A percentile compares a stretch with the other conserved stretches of the same genome.
Conservation (phyloP, 1,140 invertebrate species). For the Sminthurinus signatus region DNA sequence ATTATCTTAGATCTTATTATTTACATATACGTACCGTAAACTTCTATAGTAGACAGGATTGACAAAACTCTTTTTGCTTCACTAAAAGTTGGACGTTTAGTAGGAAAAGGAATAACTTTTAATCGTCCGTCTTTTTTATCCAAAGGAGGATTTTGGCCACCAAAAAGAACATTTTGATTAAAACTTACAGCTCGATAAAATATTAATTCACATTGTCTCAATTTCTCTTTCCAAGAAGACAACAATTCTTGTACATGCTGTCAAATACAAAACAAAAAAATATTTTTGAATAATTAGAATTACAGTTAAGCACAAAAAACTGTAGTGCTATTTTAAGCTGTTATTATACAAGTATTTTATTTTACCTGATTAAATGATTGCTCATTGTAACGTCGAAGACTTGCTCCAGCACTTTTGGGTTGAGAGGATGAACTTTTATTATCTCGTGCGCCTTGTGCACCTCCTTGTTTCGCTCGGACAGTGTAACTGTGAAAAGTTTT, state of each 20-base stretch:
- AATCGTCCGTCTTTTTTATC: conserved; percentile 60
- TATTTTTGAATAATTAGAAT: neutral
- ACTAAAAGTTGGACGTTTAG: conserved; percentile 68
- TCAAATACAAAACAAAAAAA: conserved; percentile 42
- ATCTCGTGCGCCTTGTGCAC: conserved; percentile 65
- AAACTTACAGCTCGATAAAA: conserved; percentile 70
- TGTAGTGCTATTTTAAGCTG: too few relatives aligned
- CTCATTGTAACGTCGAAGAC: conserved; percentile 72
- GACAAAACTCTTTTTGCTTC: conserved; percentile 71
- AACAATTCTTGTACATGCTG: conserved; percentile 74
- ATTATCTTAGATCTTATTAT: too few relatives aligned
- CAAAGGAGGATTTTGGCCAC: conserved; percentile 62
- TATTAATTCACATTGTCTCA: conserved; percentile 64
- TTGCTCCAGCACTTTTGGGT: conserved; percentile 73
- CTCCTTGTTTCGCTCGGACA: conserved; percentile 73
- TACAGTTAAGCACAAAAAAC: too few relatives aligned
- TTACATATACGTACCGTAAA: conserved; percentile 57
- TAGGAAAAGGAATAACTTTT: conserved; percentile 72
- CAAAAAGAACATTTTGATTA: conserved; percentile 66
- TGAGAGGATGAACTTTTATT: conserved; percentile 54
- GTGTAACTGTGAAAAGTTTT: conserved; percentile 86
- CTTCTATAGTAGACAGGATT: conserved; percentile 61
- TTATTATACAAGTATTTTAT: conserved; percentile 12
- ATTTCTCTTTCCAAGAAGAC: conserved; percentile 58
- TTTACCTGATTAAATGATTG: conserved; percentile 57